These are phyloP conservation scores for Stichopus chloronotus DNA, from an alignment of 35 echinoderm and acorn worm species.

Conservation along the genomic window DNA sequence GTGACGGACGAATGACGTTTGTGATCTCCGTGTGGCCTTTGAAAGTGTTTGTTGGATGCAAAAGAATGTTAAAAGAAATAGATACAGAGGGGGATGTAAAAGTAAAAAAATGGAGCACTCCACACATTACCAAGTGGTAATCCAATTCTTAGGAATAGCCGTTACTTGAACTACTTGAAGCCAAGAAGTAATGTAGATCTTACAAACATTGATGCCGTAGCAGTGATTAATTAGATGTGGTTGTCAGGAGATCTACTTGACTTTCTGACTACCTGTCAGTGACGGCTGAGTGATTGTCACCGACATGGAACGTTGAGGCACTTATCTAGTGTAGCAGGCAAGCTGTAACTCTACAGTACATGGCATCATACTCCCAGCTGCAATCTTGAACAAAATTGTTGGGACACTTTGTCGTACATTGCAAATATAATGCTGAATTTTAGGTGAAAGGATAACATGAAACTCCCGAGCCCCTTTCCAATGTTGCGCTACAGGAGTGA, in stretches of 20 bases:
- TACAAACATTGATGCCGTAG: background rate
- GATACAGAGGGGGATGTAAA: background rate
- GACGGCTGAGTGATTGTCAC: constrained; percentile 1
- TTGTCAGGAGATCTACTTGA: background rate
- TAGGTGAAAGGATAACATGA: too few species aligned
- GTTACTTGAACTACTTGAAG: background rate
- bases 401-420: too few species aligned
- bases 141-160: too few species aligned
- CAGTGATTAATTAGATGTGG: background rate
- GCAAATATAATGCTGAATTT: too few species aligned
- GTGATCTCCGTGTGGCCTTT: background rate
- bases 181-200: background rate
- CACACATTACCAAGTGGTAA: background rate
- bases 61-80: background rate
- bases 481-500: too few species aligned
- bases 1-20: background rate
- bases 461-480: too few species aligned
- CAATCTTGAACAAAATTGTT: too few species aligned
- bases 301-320: background rate
- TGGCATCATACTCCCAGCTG: background rate
- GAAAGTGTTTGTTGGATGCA: background rate
- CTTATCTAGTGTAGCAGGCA: background rate
- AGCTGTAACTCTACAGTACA: constrained; percentile 2
- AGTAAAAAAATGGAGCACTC: background rate
- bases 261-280: background rate